Conservation (phyloP, 2,888 invertebrate genomes). For the Amphipoea lucens region DNA sequence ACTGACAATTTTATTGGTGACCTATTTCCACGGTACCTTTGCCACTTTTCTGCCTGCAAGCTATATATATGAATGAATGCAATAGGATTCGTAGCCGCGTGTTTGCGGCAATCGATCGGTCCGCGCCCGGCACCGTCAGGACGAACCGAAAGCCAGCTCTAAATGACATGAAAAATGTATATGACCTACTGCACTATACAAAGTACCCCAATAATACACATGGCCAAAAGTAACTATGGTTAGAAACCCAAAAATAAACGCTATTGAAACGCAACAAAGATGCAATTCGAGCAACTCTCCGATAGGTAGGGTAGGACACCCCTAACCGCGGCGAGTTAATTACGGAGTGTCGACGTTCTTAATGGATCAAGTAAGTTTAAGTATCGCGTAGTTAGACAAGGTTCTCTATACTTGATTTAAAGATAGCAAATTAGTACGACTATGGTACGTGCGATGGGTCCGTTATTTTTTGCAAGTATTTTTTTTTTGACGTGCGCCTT, state of each 20-base stretch:
- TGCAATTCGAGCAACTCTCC: not conserved
- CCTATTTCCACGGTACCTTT: conserved; percentile 67
- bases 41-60: conserved; percentile 51
- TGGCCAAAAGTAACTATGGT: not conserved
- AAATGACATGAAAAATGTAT: conserved; percentile 80
- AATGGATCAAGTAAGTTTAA: conserved; percentile 14
- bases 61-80: conserved; percentile 70
- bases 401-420: not conserved
- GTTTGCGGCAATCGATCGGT: conserved; percentile 82
- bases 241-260: conserved; percentile 21
- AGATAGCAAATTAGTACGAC: not conserved
- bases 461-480: conserved; percentile 28
- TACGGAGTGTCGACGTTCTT: conserved; percentile 21
- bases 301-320: not conserved
- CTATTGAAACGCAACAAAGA: conserved; percentile 15
- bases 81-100: conserved; percentile 70
- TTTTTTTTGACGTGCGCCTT: conserved; percentile 36
- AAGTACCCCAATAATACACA: conserved; percentile 30
- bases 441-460: conserved; percentile 24
- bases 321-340: conserved; percentile 22
- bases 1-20: conserved; percentile 59
- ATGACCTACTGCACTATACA: conserved; percentile 63
- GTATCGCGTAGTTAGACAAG: not conserved
- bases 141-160: conserved; percentile 73
- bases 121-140: conserved; percentile 85